Percentiles rank a stretch among this genome's conserved stretches.
Evolutionary conservation across 2,797 vertebrate genomes (phyloP).

Genomic region (Holocentrus rufus): DNA sequence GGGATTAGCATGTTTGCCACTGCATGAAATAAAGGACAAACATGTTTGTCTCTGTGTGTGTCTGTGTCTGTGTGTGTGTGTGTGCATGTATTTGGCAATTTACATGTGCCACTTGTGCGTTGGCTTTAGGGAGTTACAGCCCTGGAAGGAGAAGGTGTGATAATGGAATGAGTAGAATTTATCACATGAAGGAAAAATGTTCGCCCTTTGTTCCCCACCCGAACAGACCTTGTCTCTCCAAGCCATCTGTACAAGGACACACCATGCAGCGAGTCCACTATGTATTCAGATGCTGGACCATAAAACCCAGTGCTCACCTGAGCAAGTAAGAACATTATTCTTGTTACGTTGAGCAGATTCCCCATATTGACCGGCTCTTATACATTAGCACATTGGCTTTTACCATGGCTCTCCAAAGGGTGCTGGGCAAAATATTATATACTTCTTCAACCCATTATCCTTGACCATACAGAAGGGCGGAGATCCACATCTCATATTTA

Average conservation of each 20-base stretch:
- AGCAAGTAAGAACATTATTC: slow-evolving; percentile 71
- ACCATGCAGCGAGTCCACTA: slow-evolving; percentile 33
- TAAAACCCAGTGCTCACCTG: slow-evolving; percentile 71
- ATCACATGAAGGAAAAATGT: slow-evolving; percentile 67
- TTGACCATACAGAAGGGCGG: slow-evolving; percentile 52
- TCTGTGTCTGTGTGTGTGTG: slow-evolving; percentile 2
- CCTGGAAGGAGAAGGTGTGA: slow-evolving; percentile 52
- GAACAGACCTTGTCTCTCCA: slow-evolving; percentile 59
- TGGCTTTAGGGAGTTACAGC: slow-evolving; percentile 51
- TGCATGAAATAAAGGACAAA: slow-evolving; percentile 5
- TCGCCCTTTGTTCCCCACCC: not conserved
- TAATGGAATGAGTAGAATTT: slow-evolving; percentile 59
- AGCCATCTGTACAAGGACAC: slow-evolving; percentile 64
- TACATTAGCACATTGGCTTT: slow-evolving; percentile 61
- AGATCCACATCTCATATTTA: slow-evolving; percentile 69
- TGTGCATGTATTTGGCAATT: too few relatives aligned
- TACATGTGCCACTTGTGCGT: slow-evolving; percentile 16
- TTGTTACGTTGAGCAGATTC: slow-evolving; percentile 60
- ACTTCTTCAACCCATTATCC: slow-evolving; percentile 67
- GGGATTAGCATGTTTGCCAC: slow-evolving; percentile 1
- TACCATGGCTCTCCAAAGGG: slow-evolving; percentile 54
- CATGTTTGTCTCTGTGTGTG: not conserved
- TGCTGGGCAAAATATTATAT: slow-evolving; percentile 62
- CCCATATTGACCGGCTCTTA: slow-evolving; percentile 46
- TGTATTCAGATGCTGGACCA: slow-evolving; percentile 23